Base-by-base conservation (phyloP, 2,888 invertebrate genomes). In the Drosophila hamatofila region DNA sequence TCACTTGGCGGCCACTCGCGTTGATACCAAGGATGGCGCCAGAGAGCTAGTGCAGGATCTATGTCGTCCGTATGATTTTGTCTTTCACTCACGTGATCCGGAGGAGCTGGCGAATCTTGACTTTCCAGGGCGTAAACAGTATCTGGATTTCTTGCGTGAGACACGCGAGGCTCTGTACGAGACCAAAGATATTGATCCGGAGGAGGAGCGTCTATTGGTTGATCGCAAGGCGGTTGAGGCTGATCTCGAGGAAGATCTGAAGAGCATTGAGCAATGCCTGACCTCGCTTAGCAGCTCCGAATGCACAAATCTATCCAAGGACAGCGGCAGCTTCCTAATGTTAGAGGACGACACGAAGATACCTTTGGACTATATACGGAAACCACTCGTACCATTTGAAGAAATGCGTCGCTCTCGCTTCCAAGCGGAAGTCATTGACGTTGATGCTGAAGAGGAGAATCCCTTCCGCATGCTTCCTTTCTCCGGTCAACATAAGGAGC, bases 311-410 rank as follows among this genome's bases (percentile, higher is more conserved):
- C 86, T 93, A 0, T 89, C 92, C 0, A 87, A 91, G 30, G 93
- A 93, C 65, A 93, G 93, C 55, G 93, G 93, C 14, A 93, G 93
- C 55, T 93, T 81, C 37, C 49, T 93, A 3, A 60, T 92, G 9
- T 75, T 92, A 30, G 90, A 91, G 39, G 91, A 90, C 1, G 88
- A 89, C 37, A 91, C 88, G 1, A 92, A 93, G 73, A 78, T 93
- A 27, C 93, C 93, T 1, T 66, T 92, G 27, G 92, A 92, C 56
- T 93, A 90, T 37, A 87, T 93, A 51, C 90, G 92, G 1, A 93
- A 92, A 48, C 91, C 92, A 0, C 35, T 92, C 35, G 92, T 93
- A 4, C 93, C 93, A 0, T 93, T 93, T 67, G 92, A 92, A 56
- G 92, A 92, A 65, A 76, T 92, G 59, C 86, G 92, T 35, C 90